Conservation (phyloP, 2,113 vertebrate genomes). For the Hydrolagus affinis region DNA sequence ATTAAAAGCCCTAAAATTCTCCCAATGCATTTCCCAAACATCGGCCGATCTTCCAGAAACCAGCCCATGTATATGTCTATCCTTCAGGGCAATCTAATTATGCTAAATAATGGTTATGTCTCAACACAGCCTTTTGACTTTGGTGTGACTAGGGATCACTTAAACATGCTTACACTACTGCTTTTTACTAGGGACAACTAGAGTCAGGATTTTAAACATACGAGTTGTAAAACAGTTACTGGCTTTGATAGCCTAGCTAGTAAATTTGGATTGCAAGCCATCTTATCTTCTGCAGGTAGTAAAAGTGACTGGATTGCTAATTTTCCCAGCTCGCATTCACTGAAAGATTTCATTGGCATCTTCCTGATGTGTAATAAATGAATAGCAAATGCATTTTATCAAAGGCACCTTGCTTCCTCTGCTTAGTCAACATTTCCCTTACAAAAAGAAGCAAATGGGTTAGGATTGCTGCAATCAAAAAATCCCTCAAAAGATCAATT, state of each 20-base stretch:
- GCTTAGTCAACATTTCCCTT: neutral
- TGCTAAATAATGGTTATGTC: constrained; percentile 51
- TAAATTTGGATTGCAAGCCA: constrained; percentile 42
- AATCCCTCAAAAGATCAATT: neutral
- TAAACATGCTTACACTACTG: constrained; percentile 43
- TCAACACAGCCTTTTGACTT: constrained; percentile 45
- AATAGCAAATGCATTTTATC: neutral
- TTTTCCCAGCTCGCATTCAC: neutral
- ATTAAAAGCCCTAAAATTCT: constrained; percentile 2
- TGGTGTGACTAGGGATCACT: constrained; percentile 45
- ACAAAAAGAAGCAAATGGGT: neutral
- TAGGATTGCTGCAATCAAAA: neutral
- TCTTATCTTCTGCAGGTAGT: neutral
- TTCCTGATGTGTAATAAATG: neutral
- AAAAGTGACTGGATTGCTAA: constrained; percentile 15
- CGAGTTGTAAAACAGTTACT: constrained; percentile 46
- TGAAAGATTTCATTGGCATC: neutral
- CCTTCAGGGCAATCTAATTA: constrained; percentile 53
- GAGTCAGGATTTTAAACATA: constrained; percentile 42
- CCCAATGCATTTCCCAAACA: neutral
- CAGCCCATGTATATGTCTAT: constrained; percentile 44
- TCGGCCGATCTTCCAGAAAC: constrained; percentile 45
- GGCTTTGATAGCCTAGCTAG: constrained; percentile 40
- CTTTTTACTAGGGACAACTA: constrained; percentile 43
- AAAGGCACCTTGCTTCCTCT: neutral